phyloP scores from a whole-genome alignment of 2,113 vertebrate genomes.

The Lagopus leucura region DNA sequence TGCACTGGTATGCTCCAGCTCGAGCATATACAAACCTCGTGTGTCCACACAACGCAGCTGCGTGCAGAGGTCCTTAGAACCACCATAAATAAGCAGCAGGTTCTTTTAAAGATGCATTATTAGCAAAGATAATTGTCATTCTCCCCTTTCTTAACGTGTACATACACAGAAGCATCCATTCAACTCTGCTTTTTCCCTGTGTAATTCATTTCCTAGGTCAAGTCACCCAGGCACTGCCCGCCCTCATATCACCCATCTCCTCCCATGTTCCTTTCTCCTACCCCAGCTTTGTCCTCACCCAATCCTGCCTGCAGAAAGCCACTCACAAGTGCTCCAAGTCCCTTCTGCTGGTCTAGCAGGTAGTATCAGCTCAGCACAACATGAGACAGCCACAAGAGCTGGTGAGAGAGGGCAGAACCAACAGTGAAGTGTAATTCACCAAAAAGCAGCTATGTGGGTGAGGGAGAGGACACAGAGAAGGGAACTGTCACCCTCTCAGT shows the following conservation, averaged over 20 bases:
- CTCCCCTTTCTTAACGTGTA: neutral
- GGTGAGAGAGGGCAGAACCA: neutral
- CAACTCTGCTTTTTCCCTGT: neutral
- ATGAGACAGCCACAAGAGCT: neutral
- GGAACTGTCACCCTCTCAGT: neutral
- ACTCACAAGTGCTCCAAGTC: neutral
- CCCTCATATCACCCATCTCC: neutral
- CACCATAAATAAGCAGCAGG: neutral
- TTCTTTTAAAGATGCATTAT: neutral
- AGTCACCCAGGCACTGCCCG: neutral
- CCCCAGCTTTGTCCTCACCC: neutral
- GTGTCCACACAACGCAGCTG: neutral
- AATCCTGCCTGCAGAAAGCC: neutral
- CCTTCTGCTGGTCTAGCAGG: neutral
- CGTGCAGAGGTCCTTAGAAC: neutral
- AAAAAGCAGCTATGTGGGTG: neutral
- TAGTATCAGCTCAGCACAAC: neutral
- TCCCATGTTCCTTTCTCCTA: neutral
- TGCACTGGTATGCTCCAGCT: neutral
- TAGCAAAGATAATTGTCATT: neutral
- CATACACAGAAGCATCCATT: neutral
- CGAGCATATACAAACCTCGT: neutral
- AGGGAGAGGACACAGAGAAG: neutral
- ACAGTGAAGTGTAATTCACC: accelerated
- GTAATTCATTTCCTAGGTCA: neutral